Percentiles rank a stretch among this genome's conserved stretches.
Conservation (phyloP, 2,113 vertebrate genomes). For the Pimephales promelas region DNA sequence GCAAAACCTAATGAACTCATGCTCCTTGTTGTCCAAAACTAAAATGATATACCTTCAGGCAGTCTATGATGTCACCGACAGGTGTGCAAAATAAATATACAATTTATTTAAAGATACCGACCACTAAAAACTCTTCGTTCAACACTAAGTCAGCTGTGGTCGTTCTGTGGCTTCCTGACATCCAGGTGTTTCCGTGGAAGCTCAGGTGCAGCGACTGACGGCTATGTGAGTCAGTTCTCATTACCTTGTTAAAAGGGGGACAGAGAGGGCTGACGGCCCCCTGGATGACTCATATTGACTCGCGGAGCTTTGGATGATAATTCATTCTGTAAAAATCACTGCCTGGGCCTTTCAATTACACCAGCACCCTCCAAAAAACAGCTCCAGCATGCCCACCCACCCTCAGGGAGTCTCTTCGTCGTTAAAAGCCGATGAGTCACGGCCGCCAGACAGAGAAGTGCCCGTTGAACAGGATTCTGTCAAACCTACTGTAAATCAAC, state of each 20-base stretch:
- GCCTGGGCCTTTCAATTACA: constrained; percentile 57
- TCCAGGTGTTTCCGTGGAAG: constrained; percentile 39
- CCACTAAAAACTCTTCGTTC: constrained; percentile 17
- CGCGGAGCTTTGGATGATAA: constrained; percentile 44
- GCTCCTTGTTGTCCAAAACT: background rate
- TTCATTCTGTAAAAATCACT: constrained; percentile 50
- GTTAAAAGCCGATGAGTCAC: constrained; percentile 44
- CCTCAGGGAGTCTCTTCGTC: constrained; percentile 51
- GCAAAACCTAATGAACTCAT: background rate
- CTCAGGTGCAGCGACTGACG: constrained; percentile 32
- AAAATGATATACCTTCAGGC: background rate
- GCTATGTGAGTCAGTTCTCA: constrained; percentile 33
- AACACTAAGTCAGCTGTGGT: constrained; percentile 34
- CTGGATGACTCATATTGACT: constrained; percentile 70
- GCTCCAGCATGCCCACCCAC: background rate
- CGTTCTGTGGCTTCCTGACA: constrained; percentile 42
- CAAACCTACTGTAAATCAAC: constrained; percentile 38
- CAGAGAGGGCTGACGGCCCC: constrained; percentile 59
- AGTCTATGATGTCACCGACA: background rate
- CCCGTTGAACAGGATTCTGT: constrained; percentile 48
- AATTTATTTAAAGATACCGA: background rate
- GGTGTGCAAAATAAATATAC: constrained; percentile 30
- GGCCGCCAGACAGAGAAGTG: constrained; percentile 14
- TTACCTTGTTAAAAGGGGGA: constrained; percentile 60
- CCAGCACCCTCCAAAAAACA: background rate